Percentiles rank a stretch among this genome's conserved stretches.
phyloP scores from a whole-genome alignment of 2,888 invertebrate genomes.

The Chymomyza fuscimana region DNA sequence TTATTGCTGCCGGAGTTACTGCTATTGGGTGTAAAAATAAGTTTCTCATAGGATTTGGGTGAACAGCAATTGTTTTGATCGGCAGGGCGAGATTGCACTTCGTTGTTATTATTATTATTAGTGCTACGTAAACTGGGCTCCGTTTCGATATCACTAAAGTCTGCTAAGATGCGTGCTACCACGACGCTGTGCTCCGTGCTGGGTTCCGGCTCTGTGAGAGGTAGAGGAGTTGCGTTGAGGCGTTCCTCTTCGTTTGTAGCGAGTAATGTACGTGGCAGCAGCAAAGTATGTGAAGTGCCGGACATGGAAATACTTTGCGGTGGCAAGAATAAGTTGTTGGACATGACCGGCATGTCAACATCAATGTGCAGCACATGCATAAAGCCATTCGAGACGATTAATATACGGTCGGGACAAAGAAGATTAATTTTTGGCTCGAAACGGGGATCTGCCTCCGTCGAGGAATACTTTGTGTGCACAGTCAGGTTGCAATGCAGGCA shows the following conservation, averaged over 20 bases:
- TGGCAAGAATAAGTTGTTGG: conserved; percentile 29
- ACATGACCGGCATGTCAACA: conserved; percentile 78
- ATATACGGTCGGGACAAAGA: conserved; percentile 86
- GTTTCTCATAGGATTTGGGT: conserved; percentile 80
- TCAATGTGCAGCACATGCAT: conserved; percentile 88
- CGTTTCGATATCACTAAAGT: conserved; percentile 83
- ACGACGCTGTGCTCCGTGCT: conserved; percentile 81
- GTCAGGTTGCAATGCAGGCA: conserved; percentile 95
- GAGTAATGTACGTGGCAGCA: conserved; percentile 43
- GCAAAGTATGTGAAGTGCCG: conserved; percentile 55
- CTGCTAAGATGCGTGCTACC: conserved; percentile 83
- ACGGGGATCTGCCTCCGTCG: conserved; percentile 91
- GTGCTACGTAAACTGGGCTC: conserved; percentile 80
- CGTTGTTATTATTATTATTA: conserved; percentile 52
- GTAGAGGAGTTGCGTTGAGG: conserved; percentile 38
- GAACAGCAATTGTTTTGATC: conserved; percentile 38
- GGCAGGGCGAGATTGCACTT: conserved; percentile 31
- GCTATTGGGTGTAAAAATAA: conserved; percentile 80
- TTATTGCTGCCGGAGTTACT: conserved; percentile 36
- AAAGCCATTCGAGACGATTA: conserved; percentile 92
- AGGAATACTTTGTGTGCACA: conserved; percentile 94
- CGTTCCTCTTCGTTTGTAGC: conserved; percentile 54
- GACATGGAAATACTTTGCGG: conserved; percentile 44
- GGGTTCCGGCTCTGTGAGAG: conserved; percentile 51
- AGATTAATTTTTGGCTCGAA: conserved; percentile 86